Evolutionary conservation across 2,888 invertebrate species (phyloP), one percentile per base, ranked within the genome.

Genomic region (Pterostichus madidus): DNA sequence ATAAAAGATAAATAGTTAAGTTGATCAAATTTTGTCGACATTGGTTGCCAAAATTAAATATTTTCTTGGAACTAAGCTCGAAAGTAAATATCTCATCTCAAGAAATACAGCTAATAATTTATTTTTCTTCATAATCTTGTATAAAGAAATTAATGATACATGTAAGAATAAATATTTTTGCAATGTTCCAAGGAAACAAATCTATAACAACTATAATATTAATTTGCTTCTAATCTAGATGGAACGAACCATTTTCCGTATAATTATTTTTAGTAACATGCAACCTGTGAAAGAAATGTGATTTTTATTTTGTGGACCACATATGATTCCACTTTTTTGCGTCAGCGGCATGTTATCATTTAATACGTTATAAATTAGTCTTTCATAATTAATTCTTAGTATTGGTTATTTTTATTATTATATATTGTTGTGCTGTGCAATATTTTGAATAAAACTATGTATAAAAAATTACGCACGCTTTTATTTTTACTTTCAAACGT

Each of bases 361-460:
- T 24, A 24, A 64, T 64, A 64, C 35, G 35, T 64, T 32, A 64
- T 31, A n/a, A 35, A 31, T 64, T 32, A 24, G 64, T 64, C 8
- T 64, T 64, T 64, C 64, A 17, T 64, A 64, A 64, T 64, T 31
- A 59, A 10, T 11, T 64, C n/a, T 64, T 32, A 64, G 64, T 64
- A 64, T 52, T 76, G 76, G 76, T 56, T 76, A 76, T 53, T 76
- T 68, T 76, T 76, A 76, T 76, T 76, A 76, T 76, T 76, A 76
- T 68, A 68, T 68, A 68, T 76, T 76, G 76, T 76, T 53, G 68
- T 76, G 76, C 13, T 76, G 76, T 76, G 76, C 76, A 76, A 76
- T 76, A 76, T 76, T 76, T 76, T 76, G 46, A 76, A 76, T 76
- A 76, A 76, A 71, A 56, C 39, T 17, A 56, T 56, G 24, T 24